These are phyloP conservation scores for Taenaris catops DNA, from an alignment of 2,888 invertebrate genomes.

Conservation along the genomic window DNA sequence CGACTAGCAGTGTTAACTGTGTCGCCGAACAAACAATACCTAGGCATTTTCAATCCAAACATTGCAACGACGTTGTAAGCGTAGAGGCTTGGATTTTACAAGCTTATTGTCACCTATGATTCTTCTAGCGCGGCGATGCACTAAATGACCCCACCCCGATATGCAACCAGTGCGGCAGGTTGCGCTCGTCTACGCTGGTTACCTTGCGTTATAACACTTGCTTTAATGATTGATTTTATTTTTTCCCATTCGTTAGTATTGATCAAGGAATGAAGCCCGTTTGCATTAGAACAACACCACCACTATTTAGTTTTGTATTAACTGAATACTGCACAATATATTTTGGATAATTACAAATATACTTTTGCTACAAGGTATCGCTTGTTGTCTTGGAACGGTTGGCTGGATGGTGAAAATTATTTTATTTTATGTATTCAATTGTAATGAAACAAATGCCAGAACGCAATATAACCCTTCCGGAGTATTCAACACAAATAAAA, in stretches of 20 bases:
- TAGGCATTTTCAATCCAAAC: conserved; percentile 80
- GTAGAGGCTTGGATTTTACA: no score
- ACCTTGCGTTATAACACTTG: conserved; percentile 76
- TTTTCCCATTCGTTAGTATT: conserved; percentile 33
- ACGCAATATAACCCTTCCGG: conserved; percentile 79
- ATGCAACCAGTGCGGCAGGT: conserved; percentile 64
- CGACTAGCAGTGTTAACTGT: no score
- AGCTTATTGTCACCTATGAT: no score
- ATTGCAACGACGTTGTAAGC: no score
- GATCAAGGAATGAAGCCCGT: conserved; percentile 62
- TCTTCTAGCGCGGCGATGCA: no score
- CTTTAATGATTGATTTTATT: conserved; percentile 40
- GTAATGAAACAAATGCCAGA: conserved; percentile 69
- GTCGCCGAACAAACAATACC: no score
- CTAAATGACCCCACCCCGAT: conserved; percentile 77
- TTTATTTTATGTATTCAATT: conserved; percentile 1
- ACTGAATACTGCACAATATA: conserved; percentile 30
- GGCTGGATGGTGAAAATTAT: conserved; percentile 46
- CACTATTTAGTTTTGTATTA: conserved; percentile 34
- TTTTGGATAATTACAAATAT: no score
- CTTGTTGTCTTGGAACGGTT: no score
- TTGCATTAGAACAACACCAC: conserved; percentile 77
- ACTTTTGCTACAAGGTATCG: no score
- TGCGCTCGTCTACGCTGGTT: conserved; percentile 74
- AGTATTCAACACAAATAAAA: conserved; percentile 75